phyloP scores from a whole-genome alignment of 2,113 vertebrate genomes.

The Pangasianodon gigas region DNA sequence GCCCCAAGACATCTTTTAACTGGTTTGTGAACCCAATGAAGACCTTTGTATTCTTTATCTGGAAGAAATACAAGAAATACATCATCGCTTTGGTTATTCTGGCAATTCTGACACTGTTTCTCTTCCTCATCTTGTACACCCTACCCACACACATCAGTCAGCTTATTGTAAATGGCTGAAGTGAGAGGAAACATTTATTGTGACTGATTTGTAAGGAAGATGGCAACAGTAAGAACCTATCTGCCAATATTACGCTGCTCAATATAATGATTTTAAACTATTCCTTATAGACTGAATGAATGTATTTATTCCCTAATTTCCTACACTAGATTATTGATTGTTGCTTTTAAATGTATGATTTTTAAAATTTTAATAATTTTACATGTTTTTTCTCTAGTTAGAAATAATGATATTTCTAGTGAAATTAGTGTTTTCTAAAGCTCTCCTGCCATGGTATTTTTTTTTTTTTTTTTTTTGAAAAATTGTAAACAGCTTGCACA shows the following conservation, averaged over 20 bases:
- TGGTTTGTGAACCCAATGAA: constrained; percentile 94
- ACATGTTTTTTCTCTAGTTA: neutral
- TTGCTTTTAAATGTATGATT: neutral
- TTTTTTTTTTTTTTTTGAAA: too few species aligned
- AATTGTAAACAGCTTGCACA: neutral
- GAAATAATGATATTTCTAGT: neutral
- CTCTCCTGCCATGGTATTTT: neutral
- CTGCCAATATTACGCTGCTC: neutral
- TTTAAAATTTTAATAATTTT: neutral
- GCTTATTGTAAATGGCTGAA: constrained; percentile 81
- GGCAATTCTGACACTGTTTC: constrained; percentile 78
- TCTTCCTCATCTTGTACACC: constrained; percentile 86
- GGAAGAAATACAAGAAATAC: constrained; percentile 87
- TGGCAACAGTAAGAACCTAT: neutral
- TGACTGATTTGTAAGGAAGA: neutral
- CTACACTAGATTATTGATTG: neutral
- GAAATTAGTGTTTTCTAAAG: neutral
- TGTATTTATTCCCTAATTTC: constrained; percentile 20
- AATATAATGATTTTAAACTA: neutral
- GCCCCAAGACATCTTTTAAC: constrained; percentile 88
- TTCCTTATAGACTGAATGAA: constrained; percentile 5
- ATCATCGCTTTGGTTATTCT: constrained; percentile 81
- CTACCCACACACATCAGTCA: constrained; percentile 85
- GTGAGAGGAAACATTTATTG: neutral
- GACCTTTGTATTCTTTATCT: constrained; percentile 90